These are phyloP conservation scores for Nannoperca australis DNA, from an alignment of 2,797 vertebrate genomes.

Conservation along the genomic window DNA sequence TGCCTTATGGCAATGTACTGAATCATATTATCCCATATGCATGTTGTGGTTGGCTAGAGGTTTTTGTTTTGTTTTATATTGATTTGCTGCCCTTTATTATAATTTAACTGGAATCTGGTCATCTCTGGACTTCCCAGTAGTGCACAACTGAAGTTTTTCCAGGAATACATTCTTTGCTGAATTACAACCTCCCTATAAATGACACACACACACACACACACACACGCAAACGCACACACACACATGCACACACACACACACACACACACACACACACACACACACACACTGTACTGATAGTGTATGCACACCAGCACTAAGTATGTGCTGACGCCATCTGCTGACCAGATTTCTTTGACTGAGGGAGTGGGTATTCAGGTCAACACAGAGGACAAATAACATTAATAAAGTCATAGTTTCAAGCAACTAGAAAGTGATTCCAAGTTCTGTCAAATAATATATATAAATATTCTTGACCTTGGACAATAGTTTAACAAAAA, in stretches of 20 bases:
- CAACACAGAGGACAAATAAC: neutral
- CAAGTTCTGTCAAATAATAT: no score
- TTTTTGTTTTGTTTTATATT: neutral
- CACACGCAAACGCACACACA: no score
- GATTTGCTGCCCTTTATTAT: neutral
- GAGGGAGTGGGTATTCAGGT: neutral
- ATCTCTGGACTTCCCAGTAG: conserved; percentile 38
- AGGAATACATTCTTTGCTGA: neutral
- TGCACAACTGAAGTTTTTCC: conserved; percentile 10
- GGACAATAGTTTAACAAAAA: neutral
- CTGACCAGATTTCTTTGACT: conserved; percentile 21
- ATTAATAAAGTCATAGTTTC: neutral
- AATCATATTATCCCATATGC: neutral
- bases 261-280: no score
- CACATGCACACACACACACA: no score
- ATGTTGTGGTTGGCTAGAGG: neutral
- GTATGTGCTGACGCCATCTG: conserved; percentile 56
- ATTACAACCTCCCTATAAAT: neutral
- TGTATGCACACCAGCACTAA: neutral
- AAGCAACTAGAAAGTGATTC: no score
- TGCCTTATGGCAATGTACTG: neutral
- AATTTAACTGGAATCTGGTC: conserved; percentile 4
- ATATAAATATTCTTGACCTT: neutral
- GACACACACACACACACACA: no score
- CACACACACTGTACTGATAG: neutral